Percentiles rank a stretch among this genome's conserved stretches.
phyloP scores from a whole-genome alignment of 2,113 vertebrate species.

The Callocephalon fimbriatum region DNA sequence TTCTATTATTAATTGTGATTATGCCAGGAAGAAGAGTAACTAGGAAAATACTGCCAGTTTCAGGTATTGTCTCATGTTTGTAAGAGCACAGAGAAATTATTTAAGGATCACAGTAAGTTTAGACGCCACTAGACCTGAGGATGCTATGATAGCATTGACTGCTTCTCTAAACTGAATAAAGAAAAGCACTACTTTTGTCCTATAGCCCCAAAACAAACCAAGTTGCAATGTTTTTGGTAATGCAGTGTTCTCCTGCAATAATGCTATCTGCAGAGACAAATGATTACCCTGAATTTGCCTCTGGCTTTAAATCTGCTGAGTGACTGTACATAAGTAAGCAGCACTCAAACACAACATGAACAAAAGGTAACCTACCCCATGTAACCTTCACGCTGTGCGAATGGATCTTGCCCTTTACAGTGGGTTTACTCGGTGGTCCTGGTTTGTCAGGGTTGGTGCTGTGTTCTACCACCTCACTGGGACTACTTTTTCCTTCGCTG shows the following conservation, averaged over 20 bases:
- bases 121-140: too few species aligned
- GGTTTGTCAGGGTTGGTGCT: slow-evolving; percentile 80
- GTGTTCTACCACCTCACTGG: slow-evolving; percentile 80
- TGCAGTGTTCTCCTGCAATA: background rate
- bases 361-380: slow-evolving; percentile 74
- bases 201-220: background rate
- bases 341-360: fast-evolving
- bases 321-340: too few species aligned
- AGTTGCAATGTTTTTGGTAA: background rate
- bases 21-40: background rate
- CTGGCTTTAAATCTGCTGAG: background rate
- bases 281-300: background rate
- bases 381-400: slow-evolving; percentile 73
- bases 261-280: background rate
- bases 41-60: background rate
- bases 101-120: background rate
- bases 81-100: background rate
- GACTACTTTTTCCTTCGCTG: slow-evolving; percentile 79
- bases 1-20: background rate
- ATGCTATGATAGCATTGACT: background rate
- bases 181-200: fast-evolving
- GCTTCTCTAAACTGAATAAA: background rate
- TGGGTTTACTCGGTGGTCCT: slow-evolving; percentile 73
- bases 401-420: slow-evolving; percentile 75
- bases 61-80: background rate